Conservation (phyloP, 2,113 vertebrate genomes). For the Lophochroa leadbeateri region DNA sequence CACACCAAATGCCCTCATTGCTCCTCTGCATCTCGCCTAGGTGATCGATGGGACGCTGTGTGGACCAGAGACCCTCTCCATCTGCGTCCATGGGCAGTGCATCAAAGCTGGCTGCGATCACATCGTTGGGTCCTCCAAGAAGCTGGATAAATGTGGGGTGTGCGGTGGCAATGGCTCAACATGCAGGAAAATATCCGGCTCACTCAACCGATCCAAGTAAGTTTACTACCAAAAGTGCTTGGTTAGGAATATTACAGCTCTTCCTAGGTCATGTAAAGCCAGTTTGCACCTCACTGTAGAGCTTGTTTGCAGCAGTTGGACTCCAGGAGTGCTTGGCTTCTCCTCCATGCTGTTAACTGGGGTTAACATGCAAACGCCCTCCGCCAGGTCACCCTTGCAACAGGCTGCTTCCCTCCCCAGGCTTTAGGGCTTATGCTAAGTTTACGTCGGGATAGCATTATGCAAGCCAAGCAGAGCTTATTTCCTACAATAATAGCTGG, state of each 20-base stretch:
- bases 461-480: not conserved
- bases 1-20: not conserved
- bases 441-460: not conserved
- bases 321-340: not conserved
- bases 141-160: slow-evolving; percentile 92
- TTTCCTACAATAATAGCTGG: not conserved
- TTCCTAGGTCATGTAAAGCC: not conserved
- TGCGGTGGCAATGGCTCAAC: slow-evolving; percentile 88
- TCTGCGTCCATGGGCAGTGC: slow-evolving; percentile 95
- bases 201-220: slow-evolving; percentile 86
- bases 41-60: slow-evolving; percentile 93
- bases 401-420: not conserved
- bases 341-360: fast-evolving
- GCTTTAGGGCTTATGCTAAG: fast-evolving
- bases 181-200: slow-evolving; percentile 90
- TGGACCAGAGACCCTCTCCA: slow-evolving; percentile 90
- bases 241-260: not conserved
- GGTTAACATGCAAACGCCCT: not conserved
- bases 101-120: slow-evolving; percentile 96
- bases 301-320: not conserved
- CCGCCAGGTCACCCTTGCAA: not conserved
- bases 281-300: not conserved
- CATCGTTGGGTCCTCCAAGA: slow-evolving; percentile 88
- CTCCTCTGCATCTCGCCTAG: slow-evolving; percentile 53
- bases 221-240: not conserved